A percentile compares a stretch with the other conserved stretches of the same genome.
Evolutionary conservation across 2,797 vertebrate genomes (phyloP).

Genomic region (Megaceryle alcyon): DNA sequence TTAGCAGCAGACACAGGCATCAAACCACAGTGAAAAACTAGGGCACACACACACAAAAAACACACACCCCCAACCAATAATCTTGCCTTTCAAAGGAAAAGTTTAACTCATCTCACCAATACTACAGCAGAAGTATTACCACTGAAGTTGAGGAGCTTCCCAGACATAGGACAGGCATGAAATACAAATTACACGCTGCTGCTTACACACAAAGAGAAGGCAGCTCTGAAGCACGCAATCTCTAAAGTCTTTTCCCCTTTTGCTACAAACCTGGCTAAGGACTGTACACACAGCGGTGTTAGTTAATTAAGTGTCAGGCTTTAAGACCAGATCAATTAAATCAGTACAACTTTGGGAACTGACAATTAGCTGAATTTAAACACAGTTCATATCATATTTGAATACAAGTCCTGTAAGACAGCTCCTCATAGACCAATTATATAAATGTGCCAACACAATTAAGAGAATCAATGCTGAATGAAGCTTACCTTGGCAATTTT

Average conservation of each 20-base stretch:
- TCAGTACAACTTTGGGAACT: background rate
- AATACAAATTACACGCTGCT: background rate
- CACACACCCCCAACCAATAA: background rate
- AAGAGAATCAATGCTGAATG: background rate
- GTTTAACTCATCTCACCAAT: background rate
- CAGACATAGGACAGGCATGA: background rate
- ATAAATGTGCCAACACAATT: background rate
- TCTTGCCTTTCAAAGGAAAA: background rate
- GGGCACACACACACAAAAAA: background rate
- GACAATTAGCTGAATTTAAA: background rate
- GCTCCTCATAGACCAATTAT: background rate
- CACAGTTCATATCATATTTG: background rate
- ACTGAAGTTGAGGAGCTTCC: background rate
- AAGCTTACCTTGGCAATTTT: slow-evolving; percentile 34
- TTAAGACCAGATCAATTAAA: background rate
- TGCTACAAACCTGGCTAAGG: background rate
- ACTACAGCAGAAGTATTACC: background rate
- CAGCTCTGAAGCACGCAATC: background rate
- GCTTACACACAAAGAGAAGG: background rate
- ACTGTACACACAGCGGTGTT: background rate
- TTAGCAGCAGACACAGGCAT: background rate
- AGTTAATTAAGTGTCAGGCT: background rate
- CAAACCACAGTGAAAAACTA: background rate
- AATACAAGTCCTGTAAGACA: background rate
- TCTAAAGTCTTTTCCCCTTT: background rate